phyloP scores from a whole-genome alignment of 2,797 vertebrate species.

The Lagocephalus sceleratus region DNA sequence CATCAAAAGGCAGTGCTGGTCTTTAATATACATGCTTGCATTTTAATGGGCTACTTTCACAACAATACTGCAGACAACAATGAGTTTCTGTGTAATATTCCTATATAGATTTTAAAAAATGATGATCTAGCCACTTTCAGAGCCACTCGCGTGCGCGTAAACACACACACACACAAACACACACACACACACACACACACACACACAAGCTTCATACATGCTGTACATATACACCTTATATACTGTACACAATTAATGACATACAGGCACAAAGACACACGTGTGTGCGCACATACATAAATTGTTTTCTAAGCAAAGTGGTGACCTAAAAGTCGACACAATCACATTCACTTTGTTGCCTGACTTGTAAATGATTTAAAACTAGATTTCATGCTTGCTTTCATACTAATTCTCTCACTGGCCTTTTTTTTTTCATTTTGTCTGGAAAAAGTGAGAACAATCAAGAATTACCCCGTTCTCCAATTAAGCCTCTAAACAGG shows the following conservation, averaged over 20 bases:
- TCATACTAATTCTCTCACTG: slow-evolving; percentile 69
- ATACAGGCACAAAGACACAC: background rate
- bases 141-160: slow-evolving; percentile 25
- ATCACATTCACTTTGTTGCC: slow-evolving; percentile 72
- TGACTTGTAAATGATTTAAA: slow-evolving; percentile 71
- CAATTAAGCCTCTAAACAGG: slow-evolving; percentile 79
- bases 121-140: slow-evolving; percentile 71
- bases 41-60: slow-evolving; percentile 81
- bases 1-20: slow-evolving; percentile 75
- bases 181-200: background rate
- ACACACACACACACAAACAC: slow-evolving; percentile 1
- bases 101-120: slow-evolving; percentile 42
- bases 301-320: slow-evolving; percentile 63
- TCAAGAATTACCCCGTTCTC: slow-evolving; percentile 66
- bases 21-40: slow-evolving; percentile 84
- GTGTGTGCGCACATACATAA: slow-evolving; percentile 12
- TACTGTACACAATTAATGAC: background rate
- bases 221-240: background rate
- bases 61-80: slow-evolving; percentile 78
- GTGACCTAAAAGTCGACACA: slow-evolving; percentile 59
- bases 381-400: slow-evolving; percentile 77
- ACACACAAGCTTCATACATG: background rate
- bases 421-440: slow-evolving; percentile 54
- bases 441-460: slow-evolving; percentile 61
- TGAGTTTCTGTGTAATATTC: slow-evolving; percentile 70